Base-by-base conservation (phyloP, 2,113 vertebrate species). In the Empidonax traillii region DNA sequence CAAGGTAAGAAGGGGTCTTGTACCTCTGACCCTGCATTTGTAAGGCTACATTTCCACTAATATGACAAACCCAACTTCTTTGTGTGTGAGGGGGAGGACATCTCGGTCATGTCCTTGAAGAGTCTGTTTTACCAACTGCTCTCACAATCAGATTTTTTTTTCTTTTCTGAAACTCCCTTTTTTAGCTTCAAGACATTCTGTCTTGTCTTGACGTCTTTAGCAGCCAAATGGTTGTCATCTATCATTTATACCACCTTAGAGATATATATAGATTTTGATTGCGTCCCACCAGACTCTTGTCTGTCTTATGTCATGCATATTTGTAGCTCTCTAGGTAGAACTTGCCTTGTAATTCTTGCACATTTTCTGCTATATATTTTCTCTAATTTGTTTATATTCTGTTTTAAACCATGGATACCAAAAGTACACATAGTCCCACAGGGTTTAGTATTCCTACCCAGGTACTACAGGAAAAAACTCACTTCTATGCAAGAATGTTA, bases 161-260 rank as follows among this genome's bases (percentile, higher is more conserved):
- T 90, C 37, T 6, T 2, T 25, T 31, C 53, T 61, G 43, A 81
- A 93, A 33, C 22, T 78, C 12, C 56, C 10, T 55, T 90, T 89
- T 94, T 92, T 92, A 91, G 74, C 80, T 92, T 44, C 58, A 87
- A 92, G 84, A 92, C 71, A 44, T 85, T 91, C 62, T 95, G 80
- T 79, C 80, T 92, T 68, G 31, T 62, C 85, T 89, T 92, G 46
- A 74, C 71, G 65, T 90, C 73, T 92, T 94, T 72, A 94, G 84
- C 74, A 93, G 63, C 84, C 75, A 86, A 96, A 91, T 89, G 52
- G 71, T 77, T 94, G 85, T 58, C 85, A 96, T 94, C 61, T 76
- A 82, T 95, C 84, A 89, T 92, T 95, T 95, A 41, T 94, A 94
- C 77, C 87, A 93, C 62, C 87, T 73, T 77, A 23, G 56, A 94